Evolutionary conservation across 1,140 invertebrate genomes (phyloP), one percentile per base, ranked within the genome.

Genomic region (Harlomillsia oculata): DNA sequence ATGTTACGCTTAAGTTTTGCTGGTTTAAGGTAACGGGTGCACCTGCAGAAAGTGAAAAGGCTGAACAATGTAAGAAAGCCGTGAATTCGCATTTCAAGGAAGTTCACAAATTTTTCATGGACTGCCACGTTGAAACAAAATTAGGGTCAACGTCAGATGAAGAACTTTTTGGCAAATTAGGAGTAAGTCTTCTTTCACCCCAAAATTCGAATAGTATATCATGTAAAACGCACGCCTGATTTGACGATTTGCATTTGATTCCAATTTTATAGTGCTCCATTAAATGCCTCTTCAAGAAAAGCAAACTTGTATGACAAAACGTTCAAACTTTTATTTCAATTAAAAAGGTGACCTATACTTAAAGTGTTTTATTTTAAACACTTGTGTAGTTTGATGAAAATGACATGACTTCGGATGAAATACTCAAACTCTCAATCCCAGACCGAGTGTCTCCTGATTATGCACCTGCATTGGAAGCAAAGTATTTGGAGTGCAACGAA

Each of bases 121-220:
- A 50, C 20, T 57, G 55, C 16, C 55, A 57, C 36, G 55, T 39
- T 21, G 48, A 57, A 30, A 40, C 41, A 5, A 57, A 57, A 44
- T 23, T 9, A 9, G 28, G 34, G 1, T 26, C 44, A 0, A 16
- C 18, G 5, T 44, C 55, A 14, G 16, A 37, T 14, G 55, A 57
- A 43, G 55, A 57, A 16, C 30, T 29, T 8, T 57, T 48, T 41
- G 46, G 51, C 11, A 57, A 57, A 44, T 16, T 57, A 29, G 55
- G 55, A 16, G 55, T 57, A 56, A 56, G 13, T 45, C 11, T 21
- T 21, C n/a, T n/a, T n/a, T n/a, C n/a, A n/a, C n/a, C n/a, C n/a
- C n/a, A n/a, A n/a, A n/a, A n/a, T n/a, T n/a, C n/a, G 16, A 46
- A 25, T 25, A 46, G 4, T 25, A 5, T 6, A 26, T 13, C 9